Conservation (phyloP, 1,140 invertebrate genomes). For the Calosoma granatense region DNA sequence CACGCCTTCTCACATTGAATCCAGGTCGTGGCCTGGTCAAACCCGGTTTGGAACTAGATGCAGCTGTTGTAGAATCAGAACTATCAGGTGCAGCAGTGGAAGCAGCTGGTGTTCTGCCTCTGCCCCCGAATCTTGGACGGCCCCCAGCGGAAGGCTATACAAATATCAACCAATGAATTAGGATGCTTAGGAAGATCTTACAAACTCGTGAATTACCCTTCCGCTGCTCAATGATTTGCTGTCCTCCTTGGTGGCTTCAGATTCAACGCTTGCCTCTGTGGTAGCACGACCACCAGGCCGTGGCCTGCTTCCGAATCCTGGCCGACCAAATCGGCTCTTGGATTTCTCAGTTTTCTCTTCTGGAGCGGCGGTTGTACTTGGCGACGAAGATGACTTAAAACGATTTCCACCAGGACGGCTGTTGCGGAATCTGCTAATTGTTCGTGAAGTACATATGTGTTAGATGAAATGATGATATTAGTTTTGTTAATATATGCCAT, state of each 20-base stretch:
- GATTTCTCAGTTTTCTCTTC: slow-evolving; percentile 20
- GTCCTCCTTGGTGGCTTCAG: slow-evolving; percentile 34
- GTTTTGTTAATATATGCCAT: too few species aligned
- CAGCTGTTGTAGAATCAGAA: slow-evolving; percentile 18
- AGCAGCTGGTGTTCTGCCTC: slow-evolving; percentile 22
- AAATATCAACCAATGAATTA: background rate
- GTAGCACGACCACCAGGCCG: slow-evolving; percentile 21
- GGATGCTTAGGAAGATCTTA: background rate
- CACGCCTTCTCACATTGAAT: slow-evolving; percentile 41
- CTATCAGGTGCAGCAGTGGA: slow-evolving; percentile 20
- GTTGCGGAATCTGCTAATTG: slow-evolving; percentile 29
- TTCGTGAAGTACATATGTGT: too few species aligned
- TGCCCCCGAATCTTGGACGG: slow-evolving; percentile 24
- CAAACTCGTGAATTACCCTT: slow-evolving; percentile 17
- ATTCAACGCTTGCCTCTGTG: slow-evolving; percentile 25
- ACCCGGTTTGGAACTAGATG: slow-evolving; percentile 23
- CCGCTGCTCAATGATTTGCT: slow-evolving; percentile 32
- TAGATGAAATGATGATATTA: too few species aligned
- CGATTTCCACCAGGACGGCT: slow-evolving; percentile 18
- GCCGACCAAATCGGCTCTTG: slow-evolving; percentile 26
- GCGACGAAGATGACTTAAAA: slow-evolving; percentile 13
- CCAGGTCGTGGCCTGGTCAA: slow-evolving; percentile 42
- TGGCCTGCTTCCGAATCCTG: slow-evolving; percentile 24
- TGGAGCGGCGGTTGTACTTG: slow-evolving; percentile 21
- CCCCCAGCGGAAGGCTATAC: slow-evolving; percentile 3